Evolutionary conservation across 2,797 vertebrate species (phyloP).

Genomic region (Sebastes oblongus): DNA sequence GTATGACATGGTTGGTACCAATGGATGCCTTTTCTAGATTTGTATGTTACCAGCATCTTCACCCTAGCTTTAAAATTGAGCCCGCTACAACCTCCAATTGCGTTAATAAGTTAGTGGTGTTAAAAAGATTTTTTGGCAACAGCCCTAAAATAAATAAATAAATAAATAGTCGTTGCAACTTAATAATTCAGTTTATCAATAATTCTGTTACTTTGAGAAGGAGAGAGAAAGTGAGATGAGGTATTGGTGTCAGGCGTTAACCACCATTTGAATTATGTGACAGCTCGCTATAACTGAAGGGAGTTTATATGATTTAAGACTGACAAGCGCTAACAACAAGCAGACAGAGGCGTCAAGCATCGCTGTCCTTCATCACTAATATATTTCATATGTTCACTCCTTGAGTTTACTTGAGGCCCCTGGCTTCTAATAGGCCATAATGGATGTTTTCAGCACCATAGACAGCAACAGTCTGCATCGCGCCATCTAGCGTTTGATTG

Average conservation of each 20-base stretch:
- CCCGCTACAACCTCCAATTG: no score
- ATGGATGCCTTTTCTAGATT: no score
- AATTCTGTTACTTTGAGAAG: not conserved
- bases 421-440: not conserved
- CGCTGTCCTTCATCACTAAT: not conserved
- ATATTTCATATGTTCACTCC: not conserved
- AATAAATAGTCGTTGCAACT: not conserved
- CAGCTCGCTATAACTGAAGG: not conserved
- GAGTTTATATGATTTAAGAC: constrained; percentile 1
- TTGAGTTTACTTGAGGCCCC: not conserved
- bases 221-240: not conserved
- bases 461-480: no score
- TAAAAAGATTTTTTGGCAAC: no score
- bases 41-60: no score
- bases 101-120: no score
- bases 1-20: no score
- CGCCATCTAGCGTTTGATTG: no score
- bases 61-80: no score
- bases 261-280: not conserved
- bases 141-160: no score
- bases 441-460: constrained; percentile 80
- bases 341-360: not conserved
- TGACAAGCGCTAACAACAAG: constrained; percentile 1
- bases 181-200: not conserved
- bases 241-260: constrained; percentile 6